A percentile compares a stretch with the other conserved stretches of the same genome.
Conservation (phyloP, 1,140 invertebrate species). For the Argopecten irradians region DNA sequence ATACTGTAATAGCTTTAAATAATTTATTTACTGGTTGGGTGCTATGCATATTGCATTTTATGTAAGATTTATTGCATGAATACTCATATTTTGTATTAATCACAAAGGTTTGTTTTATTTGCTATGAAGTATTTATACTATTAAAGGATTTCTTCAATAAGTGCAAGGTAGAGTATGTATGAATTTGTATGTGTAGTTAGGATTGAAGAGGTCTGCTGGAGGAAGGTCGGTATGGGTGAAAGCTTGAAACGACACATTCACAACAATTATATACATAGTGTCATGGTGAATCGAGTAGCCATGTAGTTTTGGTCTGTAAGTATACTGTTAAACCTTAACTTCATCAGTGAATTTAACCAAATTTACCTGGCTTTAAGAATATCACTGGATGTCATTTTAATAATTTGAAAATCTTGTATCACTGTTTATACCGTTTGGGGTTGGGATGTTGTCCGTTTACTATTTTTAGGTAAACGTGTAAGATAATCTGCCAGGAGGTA, state of each 20-base stretch:
- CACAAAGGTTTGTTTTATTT: background rate
- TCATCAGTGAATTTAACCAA: too few species aligned
- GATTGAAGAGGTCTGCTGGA: background rate
- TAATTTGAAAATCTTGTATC: too few species aligned
- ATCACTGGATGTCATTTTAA: too few species aligned
- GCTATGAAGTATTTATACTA: too few species aligned
- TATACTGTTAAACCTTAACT: too few species aligned
- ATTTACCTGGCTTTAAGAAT: too few species aligned
- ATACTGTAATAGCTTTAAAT: too few species aligned
- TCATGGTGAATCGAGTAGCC: constrained; percentile 14
- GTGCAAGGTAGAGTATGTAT: background rate
- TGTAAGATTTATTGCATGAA: background rate
- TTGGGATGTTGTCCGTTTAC: too few species aligned
- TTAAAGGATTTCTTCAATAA: background rate
- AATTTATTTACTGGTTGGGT: background rate
- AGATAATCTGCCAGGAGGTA: too few species aligned
- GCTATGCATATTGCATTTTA: background rate
- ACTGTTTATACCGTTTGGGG: too few species aligned
- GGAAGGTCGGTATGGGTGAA: background rate
- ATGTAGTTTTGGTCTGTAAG: constrained; percentile 8
- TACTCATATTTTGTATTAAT: background rate
- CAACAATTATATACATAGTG: background rate
- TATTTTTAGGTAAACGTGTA: too few species aligned
- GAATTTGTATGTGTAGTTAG: background rate
- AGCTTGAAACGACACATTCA: background rate